Evolutionary conservation across 2,888 invertebrate genomes (phyloP).

Genomic region (Eristalis tenax): DNA sequence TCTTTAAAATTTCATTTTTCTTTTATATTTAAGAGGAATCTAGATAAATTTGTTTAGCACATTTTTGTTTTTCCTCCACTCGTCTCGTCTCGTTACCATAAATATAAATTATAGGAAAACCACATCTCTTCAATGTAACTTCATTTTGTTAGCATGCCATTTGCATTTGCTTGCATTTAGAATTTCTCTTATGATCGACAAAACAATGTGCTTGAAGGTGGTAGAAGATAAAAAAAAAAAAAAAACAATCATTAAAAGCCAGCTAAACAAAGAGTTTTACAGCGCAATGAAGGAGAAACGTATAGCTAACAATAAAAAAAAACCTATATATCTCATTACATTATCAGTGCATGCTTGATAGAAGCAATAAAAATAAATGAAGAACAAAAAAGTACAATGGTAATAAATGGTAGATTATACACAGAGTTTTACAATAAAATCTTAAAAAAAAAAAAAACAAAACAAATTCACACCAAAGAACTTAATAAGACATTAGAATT

Average conservation of each 20-base stretch:
- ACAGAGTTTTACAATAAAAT: slow-evolving; percentile 34
- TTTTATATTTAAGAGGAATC: slow-evolving; percentile 46
- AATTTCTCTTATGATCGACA: neutral
- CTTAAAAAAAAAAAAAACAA: slow-evolving; percentile 7
- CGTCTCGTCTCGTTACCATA: slow-evolving; percentile 3
- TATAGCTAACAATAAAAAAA: slow-evolving; percentile 26
- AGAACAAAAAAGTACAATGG: slow-evolving; percentile 17
- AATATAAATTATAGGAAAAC: slow-evolving; percentile 48
- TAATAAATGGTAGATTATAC: slow-evolving; percentile 28
- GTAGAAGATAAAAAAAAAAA: slow-evolving; percentile 28
- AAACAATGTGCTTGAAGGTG: neutral
- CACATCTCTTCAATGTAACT: neutral
- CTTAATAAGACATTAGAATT: no score
- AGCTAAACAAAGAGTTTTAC: slow-evolving; percentile 15
- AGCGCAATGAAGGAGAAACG: slow-evolving; percentile 22
- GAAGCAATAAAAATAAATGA: slow-evolving; percentile 65
- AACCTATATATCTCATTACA: slow-evolving; percentile 57
- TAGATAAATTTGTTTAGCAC: slow-evolving; percentile 63
- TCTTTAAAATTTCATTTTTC: slow-evolving; percentile 1
- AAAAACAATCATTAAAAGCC: neutral
- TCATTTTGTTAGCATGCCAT: neutral
- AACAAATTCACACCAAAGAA: no score
- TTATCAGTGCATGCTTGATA: slow-evolving; percentile 72
- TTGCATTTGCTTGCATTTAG: neutral
- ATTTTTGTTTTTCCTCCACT: slow-evolving; percentile 41